A percentile compares a stretch with the other conserved stretches of the same genome.
phyloP scores from a whole-genome alignment of 2,113 vertebrate genomes.

The Grantiella picta region DNA sequence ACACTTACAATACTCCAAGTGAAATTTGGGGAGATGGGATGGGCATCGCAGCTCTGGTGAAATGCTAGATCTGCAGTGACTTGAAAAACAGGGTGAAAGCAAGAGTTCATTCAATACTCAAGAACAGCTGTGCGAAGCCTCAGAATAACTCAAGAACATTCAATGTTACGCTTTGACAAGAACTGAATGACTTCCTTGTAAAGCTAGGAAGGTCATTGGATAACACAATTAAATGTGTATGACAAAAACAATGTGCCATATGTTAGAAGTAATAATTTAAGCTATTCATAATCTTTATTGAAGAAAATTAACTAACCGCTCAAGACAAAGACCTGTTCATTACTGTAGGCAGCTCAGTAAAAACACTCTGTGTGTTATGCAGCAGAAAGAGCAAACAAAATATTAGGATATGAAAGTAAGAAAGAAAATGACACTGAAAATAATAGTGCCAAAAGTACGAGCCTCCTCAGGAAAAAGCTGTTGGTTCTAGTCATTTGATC shows the following conservation, averaged over 20 bases:
- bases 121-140: background rate
- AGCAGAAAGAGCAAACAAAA: background rate
- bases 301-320: background rate
- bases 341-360: background rate
- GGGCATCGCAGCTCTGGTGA: background rate
- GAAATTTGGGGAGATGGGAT: background rate
- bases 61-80: background rate
- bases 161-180: background rate
- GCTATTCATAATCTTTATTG: background rate
- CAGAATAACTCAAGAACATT: background rate
- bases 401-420: background rate
- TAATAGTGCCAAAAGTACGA: background rate
- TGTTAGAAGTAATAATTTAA: background rate
- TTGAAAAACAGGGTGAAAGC: background rate
- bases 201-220: background rate
- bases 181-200: background rate
- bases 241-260: background rate
- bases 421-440: background rate
- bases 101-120: background rate
- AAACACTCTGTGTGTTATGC: background rate
- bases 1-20: background rate
- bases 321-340: background rate
- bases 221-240: background rate
- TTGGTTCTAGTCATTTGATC: background rate
- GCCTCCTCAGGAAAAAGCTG: background rate